Base-by-base conservation (phyloP, 2,888 invertebrate genomes). In the Bombylius major region DNA sequence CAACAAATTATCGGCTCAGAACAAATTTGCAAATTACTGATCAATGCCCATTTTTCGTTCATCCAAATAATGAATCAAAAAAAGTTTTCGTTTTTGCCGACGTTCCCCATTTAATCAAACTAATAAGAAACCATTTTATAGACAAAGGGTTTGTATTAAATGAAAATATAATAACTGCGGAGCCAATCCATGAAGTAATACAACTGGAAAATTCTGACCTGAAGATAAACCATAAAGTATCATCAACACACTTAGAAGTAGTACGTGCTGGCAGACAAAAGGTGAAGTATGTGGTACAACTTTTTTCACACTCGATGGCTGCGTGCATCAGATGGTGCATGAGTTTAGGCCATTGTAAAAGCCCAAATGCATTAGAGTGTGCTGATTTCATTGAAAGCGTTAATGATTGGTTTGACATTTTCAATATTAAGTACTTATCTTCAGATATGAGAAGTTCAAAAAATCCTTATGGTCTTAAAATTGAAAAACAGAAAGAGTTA, bases 381-480 rank as follows among this genome's bases (percentile, higher is more conserved):
- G 54, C 60, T n/a, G 56, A 60, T 48, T 62, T 64, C 56, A 59
- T 63, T 50, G 60, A 64, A 60, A 13, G 47, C 32, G 58, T 62
- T 32, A 55, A 60, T 46, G 63, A 61, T 11, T 65, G 61, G 63
- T 64, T 64, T 56, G 64, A 64, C 53, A 47, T 62, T 13, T 62
- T 64, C n/a, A 64, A 63, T 54, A 47, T 57, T 2, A 52, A 55
- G 50, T 47, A 60, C 11, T 51, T 60, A 44, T 33, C 51, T 34
- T 51, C 47, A 44, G 63, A 65, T 56, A 23, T 23, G 5, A 42
- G 39, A 11, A 11, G 39, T 42, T 57, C 60, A 47, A 57, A 51
- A 50, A 62, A 57, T 51, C 63, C 62, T n/a, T 64, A 53, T 60
- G 62, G 64, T 8, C 53, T 65, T 32, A 47, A 55, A 31, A 34